These are phyloP conservation scores for Drymonia ruficornis DNA, from an alignment of 2,888 invertebrate genomes.

Conservation along the genomic window DNA sequence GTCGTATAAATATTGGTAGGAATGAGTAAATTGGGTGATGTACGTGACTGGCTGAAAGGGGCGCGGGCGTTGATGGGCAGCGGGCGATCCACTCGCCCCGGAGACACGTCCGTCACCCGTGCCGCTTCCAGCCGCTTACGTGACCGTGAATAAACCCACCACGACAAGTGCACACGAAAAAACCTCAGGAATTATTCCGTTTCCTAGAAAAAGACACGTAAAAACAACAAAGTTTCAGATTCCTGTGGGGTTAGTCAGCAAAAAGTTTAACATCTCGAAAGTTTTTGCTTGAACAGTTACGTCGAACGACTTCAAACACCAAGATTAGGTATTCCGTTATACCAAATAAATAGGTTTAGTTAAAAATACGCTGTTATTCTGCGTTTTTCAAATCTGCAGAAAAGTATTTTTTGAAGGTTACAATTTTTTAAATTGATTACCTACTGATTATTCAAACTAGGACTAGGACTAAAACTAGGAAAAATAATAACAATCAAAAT, in stretches of 20 bases:
- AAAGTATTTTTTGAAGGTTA: no score
- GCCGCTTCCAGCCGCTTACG: slow-evolving; percentile 39
- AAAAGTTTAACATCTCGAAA: slow-evolving; percentile 13
- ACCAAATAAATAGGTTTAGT: background rate
- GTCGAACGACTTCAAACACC: background rate
- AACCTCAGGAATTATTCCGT: slow-evolving; percentile 15
- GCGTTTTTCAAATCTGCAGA: no score
- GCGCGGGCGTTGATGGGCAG: slow-evolving; percentile 28
- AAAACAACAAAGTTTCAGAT: slow-evolving; percentile 17
- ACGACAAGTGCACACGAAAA: slow-evolving; percentile 22
- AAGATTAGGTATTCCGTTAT: slow-evolving; percentile 1
- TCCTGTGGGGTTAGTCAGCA: slow-evolving; percentile 21
- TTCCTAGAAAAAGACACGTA: slow-evolving; percentile 21
- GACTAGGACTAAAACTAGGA: no score
- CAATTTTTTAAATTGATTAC: no score
- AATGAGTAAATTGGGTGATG: slow-evolving; percentile 15
- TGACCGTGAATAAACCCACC: slow-evolving; percentile 44
- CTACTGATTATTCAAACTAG: background rate
- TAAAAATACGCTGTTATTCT: background rate
- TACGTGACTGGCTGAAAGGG: slow-evolving; percentile 36
- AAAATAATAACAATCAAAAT: slow-evolving; percentile 15
- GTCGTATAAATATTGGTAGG: slow-evolving; percentile 11
- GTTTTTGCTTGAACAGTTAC: slow-evolving; percentile 4
- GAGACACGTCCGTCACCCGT: slow-evolving; percentile 37
- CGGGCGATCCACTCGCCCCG: slow-evolving; percentile 19